Percentiles rank a stretch among this genome's conserved stretches.
Conservation (phyloP, 2,797 vertebrate genomes). For the Sebastes aleutianus region DNA sequence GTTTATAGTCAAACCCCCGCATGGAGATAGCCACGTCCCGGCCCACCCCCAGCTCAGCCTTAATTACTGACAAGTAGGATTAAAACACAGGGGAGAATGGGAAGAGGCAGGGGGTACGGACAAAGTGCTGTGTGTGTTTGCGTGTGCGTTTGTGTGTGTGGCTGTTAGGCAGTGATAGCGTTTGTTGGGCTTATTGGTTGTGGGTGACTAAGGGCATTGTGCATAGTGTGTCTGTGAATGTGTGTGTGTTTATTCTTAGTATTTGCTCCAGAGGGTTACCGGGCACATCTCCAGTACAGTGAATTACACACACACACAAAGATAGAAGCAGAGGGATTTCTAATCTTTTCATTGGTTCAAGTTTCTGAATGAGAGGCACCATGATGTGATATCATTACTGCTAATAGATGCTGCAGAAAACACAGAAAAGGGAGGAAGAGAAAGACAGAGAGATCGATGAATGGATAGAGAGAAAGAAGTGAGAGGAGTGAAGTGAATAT, state of each 20-base stretch:
- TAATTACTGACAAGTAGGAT: conserved; percentile 97
- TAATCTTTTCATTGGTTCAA: conserved; percentile 67
- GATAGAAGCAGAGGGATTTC: conserved; percentile 51
- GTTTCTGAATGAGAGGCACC: conserved; percentile 64
- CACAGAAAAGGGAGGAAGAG: not conserved
- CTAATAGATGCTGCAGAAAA: conserved; percentile 51
- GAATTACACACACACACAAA: conserved; percentile 26
- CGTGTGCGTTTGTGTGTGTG: conserved; percentile 24
- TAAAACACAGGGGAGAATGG: conserved; percentile 85
- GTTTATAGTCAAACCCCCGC: conserved; percentile 87
- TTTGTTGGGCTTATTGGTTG: conserved; percentile 42
- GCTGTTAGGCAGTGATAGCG: conserved; percentile 23
- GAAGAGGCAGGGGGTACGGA: conserved; percentile 48
- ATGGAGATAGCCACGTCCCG: conserved; percentile 73
- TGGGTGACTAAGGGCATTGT: conserved; percentile 20
- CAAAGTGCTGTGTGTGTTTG: conserved; percentile 30
- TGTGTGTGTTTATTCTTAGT: conserved; percentile 32
- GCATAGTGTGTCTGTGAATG: conserved; percentile 13
- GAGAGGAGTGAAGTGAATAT: not conserved
- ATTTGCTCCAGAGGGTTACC: conserved; percentile 38
- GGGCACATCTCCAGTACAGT: conserved; percentile 20
- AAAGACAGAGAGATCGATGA: not conserved
- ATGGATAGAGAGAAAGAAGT: not conserved
- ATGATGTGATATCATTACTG: conserved; percentile 66
- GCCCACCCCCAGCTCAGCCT: conserved; percentile 82